Evolutionary conservation across 2,113 vertebrate species (phyloP), one percentile per base, ranked within the genome.

Genomic region (Pomatostomus ruficeps): DNA sequence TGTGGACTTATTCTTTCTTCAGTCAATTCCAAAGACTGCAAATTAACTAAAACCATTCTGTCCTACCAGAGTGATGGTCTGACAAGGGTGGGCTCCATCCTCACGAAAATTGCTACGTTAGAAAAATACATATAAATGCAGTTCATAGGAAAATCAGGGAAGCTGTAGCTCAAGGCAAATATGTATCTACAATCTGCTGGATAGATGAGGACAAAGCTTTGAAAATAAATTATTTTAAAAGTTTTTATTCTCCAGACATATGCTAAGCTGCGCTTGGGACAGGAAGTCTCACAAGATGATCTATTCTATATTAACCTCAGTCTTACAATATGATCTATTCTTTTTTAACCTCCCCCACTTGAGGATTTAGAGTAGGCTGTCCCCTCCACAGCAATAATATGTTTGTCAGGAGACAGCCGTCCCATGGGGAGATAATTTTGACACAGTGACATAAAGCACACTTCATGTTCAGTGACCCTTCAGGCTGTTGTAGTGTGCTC

Each of bases 361-460:
- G 67, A 94, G 87, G 80, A 96, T 95, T 95, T 97, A 92, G 35
- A 82, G 52, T 45, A 78, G 55, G 66, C 86, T 77, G 62, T 78
- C 75, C 94, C 55, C 80, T 94, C 65, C 28, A 5, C 26, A 85
- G 28, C 77, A 88, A 52, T 91, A 95, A 95, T 61, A 40, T 94
- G 22, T 62, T 26, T 12, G 4, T 42, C 70, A 94, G 77, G 89
- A 95, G 85, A 76, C 92, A 96, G 58, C 43, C 67, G 85, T 96
- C 75, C 91, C 94, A 1, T 12, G 46, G 79, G 87, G 88, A 86
- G 81, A 97, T 93, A 89, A 94, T 88, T 93, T 95, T 95, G 82
- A 81, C 93, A 88, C 21, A 11, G 74, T 96, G 77, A 97, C 82
- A 95, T 95, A 96, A 95, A 96, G 88, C 96, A 97, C 88, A 66